phyloP scores from a whole-genome alignment of 2,888 invertebrate species.

The Epiblema foenella region DNA sequence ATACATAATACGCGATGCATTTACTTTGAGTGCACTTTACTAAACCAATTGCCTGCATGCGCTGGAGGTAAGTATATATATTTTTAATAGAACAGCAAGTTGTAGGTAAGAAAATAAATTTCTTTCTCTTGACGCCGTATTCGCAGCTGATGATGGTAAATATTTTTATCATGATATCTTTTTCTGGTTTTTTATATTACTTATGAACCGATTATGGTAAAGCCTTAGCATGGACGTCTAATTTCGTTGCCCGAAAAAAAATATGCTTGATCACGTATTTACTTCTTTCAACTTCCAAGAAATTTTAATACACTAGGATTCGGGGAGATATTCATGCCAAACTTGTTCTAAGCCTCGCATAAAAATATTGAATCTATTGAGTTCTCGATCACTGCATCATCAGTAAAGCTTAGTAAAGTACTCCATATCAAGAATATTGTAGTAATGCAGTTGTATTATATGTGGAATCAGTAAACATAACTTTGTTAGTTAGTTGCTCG shows the following conservation, averaged over 20 bases:
- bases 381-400: no score
- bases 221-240: background rate
- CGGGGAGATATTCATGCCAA: no score
- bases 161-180: background rate
- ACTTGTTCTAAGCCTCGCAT: no score
- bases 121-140: no score
- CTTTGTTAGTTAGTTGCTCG: no score
- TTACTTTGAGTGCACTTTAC: conserved; percentile 4
- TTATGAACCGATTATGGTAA: background rate
- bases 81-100: background rate
- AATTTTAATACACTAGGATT: no score
- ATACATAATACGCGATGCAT: conserved; percentile 4
- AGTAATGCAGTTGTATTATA: no score
- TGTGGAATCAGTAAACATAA: no score
- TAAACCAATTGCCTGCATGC: background rate
- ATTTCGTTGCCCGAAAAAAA: background rate
- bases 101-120: background rate
- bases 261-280: background rate
- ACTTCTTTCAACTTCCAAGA: no score
- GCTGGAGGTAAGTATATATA: background rate
- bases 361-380: no score
- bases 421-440: no score
- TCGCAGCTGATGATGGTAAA: background rate
- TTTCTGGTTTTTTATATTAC: background rate
- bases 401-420: no score